These are phyloP conservation scores for Hydrolagus colliei DNA, from an alignment of 2,797 vertebrate genomes.

Conservation along the genomic window DNA sequence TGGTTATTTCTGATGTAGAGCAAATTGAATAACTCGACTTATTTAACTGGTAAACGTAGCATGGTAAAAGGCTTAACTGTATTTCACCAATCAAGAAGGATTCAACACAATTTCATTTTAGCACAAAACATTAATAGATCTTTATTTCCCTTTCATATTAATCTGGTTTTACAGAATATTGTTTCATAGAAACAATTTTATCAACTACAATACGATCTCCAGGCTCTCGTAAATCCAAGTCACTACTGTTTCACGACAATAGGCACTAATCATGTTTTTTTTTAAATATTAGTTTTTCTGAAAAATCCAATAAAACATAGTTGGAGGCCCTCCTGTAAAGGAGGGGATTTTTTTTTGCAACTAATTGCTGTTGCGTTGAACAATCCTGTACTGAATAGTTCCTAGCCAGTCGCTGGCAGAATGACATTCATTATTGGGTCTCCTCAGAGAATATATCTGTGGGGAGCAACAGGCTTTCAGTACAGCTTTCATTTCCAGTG, in stretches of 20 bases:
- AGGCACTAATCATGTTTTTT: background rate
- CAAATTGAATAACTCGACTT: constrained; percentile 10
- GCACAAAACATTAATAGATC: too few species aligned
- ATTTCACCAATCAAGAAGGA: background rate
- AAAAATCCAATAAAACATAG: background rate
- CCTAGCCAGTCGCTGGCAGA: background rate
- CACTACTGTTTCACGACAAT: background rate
- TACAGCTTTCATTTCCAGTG: too few species aligned
- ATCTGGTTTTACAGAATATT: constrained; percentile 5
- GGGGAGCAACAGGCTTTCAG: too few species aligned
- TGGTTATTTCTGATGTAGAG: constrained; percentile 5
- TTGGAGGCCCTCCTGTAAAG: background rate
- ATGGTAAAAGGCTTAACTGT: background rate
- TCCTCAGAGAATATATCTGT: too few species aligned
- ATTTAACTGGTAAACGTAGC: background rate
- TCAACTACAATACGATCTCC: background rate
- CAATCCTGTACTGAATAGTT: background rate
- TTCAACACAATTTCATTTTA: constrained; percentile 10
- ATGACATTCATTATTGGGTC: background rate
- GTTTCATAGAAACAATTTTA: constrained; percentile 4
- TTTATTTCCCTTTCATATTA: background rate
- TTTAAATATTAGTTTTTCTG: background rate
- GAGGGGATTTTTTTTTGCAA: background rate
- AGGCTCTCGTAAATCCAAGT: constrained; percentile 1
- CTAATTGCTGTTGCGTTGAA: background rate